Base-by-base conservation (phyloP, 2,797 vertebrate genomes). In the Sebastolobus altivelis region DNA sequence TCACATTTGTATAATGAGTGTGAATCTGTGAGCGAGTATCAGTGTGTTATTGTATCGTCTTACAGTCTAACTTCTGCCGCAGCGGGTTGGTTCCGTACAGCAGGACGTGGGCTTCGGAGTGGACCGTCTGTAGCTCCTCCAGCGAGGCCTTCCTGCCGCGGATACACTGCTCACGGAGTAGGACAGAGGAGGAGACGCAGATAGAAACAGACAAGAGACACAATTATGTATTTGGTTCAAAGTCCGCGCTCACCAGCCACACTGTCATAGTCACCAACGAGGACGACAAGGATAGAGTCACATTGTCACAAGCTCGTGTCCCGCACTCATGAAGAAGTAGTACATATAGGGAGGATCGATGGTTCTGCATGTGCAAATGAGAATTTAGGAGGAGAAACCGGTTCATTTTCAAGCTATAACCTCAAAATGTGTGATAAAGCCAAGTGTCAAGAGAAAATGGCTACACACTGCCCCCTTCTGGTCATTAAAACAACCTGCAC, bases 21-120 rank as follows among this genome's bases (percentile, higher is more conserved):
- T 71, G 22, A 20, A 61, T 40, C 10, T 27, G 63, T 8, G 29
- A 14, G 33, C 2, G 37, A 59, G 52, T 66, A 25, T 40, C 6
- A 13, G 13, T 63, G 59, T 8, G 22, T 63, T 31, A 16, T 37
- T 46, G 27, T 8, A 38, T 9, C 43, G 40, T 77, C 97, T 97
- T 97, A 98, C 98, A 97, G 95, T 99, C 98, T 81, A 99, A 94
- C 93, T 98, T 99, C 95, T 98, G 98, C 74, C 98, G 95, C 87
- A 99, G 95, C 18, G 98, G 98, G 94, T 99, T 99, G 33, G 98
- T 99, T 92, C 98, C 98, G 0, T 99, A 99, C 46, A 99, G 96
- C 80, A 98, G 93, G 0, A 98, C 95, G 16, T 99, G 97, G 4
- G 97, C 95, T 89, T 99, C 98, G 0, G 98, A 98, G 94, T 99